These are phyloP conservation scores for Phengaris arion DNA, from an alignment of 2,888 invertebrate species.

Conservation along the genomic window DNA sequence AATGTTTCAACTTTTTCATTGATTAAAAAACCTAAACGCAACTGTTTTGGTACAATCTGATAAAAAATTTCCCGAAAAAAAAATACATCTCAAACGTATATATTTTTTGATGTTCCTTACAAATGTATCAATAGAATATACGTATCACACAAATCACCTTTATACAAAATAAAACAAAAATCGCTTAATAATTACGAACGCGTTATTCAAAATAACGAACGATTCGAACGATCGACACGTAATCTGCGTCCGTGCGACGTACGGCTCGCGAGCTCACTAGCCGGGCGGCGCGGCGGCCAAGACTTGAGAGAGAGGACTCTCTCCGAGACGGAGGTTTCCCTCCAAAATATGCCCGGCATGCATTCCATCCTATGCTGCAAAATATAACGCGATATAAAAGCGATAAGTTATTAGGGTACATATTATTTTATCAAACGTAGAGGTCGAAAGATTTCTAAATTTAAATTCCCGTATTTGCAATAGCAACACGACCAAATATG, in stretches of 20 bases:
- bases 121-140: neutral
- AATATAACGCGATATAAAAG: neutral
- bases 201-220: neutral
- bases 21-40: no score
- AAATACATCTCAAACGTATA: neutral
- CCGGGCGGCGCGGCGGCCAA: neutral
- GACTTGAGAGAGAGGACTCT: constrained; percentile 8
- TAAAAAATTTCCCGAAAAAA: no score
- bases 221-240: neutral
- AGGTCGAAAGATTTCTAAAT: no score
- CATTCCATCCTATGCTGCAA: neutral
- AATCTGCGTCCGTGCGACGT: neutral
- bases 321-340: constrained; percentile 3
- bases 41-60: no score
- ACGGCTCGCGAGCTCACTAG: constrained; percentile 24
- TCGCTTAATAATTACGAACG: neutral
- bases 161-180: neutral
- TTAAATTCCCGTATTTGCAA: no score
- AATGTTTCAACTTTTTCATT: neutral
- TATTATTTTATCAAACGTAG: no score
- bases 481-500: no score
- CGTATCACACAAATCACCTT: neutral
- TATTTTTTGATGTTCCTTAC: neutral
- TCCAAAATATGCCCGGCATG: constrained; percentile 14
- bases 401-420: neutral